Conservation (phyloP, 2,113 vertebrate species). For the Zapornia atra region DNA sequence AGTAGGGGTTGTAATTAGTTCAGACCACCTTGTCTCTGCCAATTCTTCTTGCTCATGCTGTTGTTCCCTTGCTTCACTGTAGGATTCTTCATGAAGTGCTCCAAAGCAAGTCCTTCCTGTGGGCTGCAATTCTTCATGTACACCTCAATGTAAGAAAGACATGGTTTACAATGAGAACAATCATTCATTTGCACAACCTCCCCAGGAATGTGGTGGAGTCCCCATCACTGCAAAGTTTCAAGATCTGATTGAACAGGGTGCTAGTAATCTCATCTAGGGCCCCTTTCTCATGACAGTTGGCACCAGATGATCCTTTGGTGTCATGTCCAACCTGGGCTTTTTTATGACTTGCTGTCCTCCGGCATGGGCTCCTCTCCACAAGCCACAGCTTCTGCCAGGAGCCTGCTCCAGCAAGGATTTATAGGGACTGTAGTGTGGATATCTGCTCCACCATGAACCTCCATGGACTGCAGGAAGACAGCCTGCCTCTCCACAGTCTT, state of each 20-base stretch:
- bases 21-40: background rate
- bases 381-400: background rate
- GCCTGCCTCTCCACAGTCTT: background rate
- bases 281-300: background rate
- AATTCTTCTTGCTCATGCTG: background rate
- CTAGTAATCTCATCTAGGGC: background rate
- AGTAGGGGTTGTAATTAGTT: background rate
- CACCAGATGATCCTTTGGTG: background rate
- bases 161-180: background rate
- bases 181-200: background rate
- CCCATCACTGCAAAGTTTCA: background rate
- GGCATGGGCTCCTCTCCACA: fast-evolving
- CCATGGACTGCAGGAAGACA: background rate
- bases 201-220: background rate
- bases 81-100: background rate
- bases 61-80: fast-evolving
- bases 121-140: background rate
- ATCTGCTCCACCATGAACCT: background rate
- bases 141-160: background rate
- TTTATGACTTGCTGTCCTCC: background rate
- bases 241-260: background rate
- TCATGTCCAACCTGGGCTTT: background rate
- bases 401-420: too few relatives aligned
- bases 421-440: background rate
- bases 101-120: background rate